Conservation (phyloP, 2,797 vertebrate species). For the Nothura maculosa region DNA sequence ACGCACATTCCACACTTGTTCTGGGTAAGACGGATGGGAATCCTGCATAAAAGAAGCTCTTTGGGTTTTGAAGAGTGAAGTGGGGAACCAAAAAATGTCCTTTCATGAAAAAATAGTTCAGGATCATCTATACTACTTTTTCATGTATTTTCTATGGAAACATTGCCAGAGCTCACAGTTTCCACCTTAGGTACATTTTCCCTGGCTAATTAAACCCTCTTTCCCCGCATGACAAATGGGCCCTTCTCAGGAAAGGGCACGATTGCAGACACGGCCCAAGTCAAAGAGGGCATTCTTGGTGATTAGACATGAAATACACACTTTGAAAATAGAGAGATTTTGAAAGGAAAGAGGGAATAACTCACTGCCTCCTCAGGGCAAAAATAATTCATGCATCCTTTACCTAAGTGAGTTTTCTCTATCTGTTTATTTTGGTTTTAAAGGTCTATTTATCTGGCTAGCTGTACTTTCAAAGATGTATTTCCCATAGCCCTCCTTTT, state of each 20-base stretch:
- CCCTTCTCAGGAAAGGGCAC: slow-evolving; percentile 75
- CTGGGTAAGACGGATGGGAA: slow-evolving; percentile 53
- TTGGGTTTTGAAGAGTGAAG: slow-evolving; percentile 60
- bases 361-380: slow-evolving; percentile 54
- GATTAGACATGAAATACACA: slow-evolving; percentile 66
- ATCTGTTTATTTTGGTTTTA: slow-evolving; percentile 62
- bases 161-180: slow-evolving; percentile 75
- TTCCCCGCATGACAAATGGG: slow-evolving; percentile 76
- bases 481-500: slow-evolving; percentile 46
- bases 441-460: slow-evolving; percentile 58
- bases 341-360: slow-evolving; percentile 60
- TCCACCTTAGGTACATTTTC: slow-evolving; percentile 80
- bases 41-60: slow-evolving; percentile 50
- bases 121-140: slow-evolving; percentile 73
- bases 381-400: slow-evolving; percentile 70
- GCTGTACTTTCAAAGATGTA: slow-evolving; percentile 32
- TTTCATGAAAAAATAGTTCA: slow-evolving; percentile 43
- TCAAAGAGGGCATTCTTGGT: slow-evolving; percentile 81
- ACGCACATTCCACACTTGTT: slow-evolving; percentile 54
- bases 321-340: slow-evolving; percentile 41
- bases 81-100: slow-evolving; percentile 26
- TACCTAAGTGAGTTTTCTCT: slow-evolving; percentile 62
- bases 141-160: slow-evolving; percentile 79
- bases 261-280: slow-evolving; percentile 64
- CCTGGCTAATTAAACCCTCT: slow-evolving; percentile 81